These are phyloP conservation scores for Erynnis tages DNA, from an alignment of 2,888 invertebrate genomes.

Conservation along the genomic window DNA sequence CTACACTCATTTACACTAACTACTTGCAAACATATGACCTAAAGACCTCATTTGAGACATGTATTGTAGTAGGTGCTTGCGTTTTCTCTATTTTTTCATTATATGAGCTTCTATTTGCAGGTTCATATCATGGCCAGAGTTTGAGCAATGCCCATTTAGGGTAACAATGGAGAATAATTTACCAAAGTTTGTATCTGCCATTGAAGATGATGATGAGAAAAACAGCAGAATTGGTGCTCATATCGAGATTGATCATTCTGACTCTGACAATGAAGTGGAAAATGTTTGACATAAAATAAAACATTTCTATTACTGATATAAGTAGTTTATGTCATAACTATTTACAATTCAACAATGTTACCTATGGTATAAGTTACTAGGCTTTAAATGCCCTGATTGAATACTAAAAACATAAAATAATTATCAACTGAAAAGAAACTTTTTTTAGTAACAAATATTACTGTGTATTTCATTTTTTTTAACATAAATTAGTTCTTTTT, in stretches of 20 bases:
- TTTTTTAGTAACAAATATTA: no score
- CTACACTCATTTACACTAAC: no score
- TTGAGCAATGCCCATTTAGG: conserved; percentile 83
- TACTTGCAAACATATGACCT: no score
- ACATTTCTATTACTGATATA: background rate
- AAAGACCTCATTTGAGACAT: no score
- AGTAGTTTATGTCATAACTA: conserved; percentile 16
- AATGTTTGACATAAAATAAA: conserved; percentile 25
- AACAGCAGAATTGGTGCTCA: conserved; percentile 43
- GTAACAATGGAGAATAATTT: conserved; percentile 84
- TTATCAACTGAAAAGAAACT: no score
- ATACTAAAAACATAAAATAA: no score
- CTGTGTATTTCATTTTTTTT: background rate
- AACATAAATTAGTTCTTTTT: background rate
- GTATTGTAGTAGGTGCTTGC: no score
- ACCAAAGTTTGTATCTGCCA: conserved; percentile 60
- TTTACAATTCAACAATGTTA: conserved; percentile 10
- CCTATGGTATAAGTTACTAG: background rate
- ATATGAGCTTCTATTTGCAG: conserved; percentile 55
- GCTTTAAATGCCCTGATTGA: no score
- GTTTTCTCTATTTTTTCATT: conserved; percentile 36
- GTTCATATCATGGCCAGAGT: conserved; percentile 84
- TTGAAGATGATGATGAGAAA: conserved; percentile 60
- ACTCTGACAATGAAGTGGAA: conserved; percentile 39
- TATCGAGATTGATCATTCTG: conserved; percentile 57